Percentiles rank a stretch among this genome's conserved stretches.
Evolutionary conservation across 2,888 invertebrate species (phyloP).

Genomic region (Agrochola lota): DNA sequence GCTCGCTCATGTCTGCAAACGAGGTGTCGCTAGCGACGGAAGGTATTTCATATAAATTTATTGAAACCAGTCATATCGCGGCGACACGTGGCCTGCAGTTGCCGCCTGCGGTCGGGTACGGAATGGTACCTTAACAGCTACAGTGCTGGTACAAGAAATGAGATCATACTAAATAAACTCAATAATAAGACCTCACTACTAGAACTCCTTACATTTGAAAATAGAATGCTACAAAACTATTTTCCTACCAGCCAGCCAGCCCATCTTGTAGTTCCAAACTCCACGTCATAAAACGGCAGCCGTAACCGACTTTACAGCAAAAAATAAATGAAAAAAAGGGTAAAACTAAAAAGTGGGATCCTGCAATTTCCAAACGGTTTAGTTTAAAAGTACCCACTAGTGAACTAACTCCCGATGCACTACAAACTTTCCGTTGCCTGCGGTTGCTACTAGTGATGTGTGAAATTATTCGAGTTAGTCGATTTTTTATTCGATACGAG

Average conservation of each 20-base stretch:
- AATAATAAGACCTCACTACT: neutral
- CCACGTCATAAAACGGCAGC: conserved; percentile 51
- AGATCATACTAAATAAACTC: neutral
- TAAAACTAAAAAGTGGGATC: conserved; percentile 75
- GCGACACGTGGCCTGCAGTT: too few relatives aligned
- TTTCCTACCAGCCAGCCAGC: conserved; percentile 19
- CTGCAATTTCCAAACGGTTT: conserved; percentile 79
- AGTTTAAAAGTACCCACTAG: conserved; percentile 76
- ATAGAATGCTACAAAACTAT: conserved; percentile 26
- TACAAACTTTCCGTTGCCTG: conserved; percentile 76
- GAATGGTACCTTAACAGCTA: too few relatives aligned
- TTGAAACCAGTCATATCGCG: too few relatives aligned
- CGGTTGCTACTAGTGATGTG: conserved; percentile 65
- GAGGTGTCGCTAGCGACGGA: too few relatives aligned
- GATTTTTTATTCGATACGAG: conserved; percentile 36
- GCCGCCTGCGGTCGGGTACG: too few relatives aligned
- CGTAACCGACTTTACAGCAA: conserved; percentile 52
- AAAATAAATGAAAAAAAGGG: conserved; percentile 42
- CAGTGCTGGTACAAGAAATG: too few relatives aligned
- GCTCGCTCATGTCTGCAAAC: too few relatives aligned
- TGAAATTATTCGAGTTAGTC: conserved; percentile 32
- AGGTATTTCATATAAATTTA: too few relatives aligned
- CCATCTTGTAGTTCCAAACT: conserved; percentile 44
- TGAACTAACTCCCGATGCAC: conserved; percentile 76
- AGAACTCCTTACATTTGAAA: conserved; percentile 2